Conservation (phyloP, 2,113 vertebrate genomes). For the Nerophis lumbriciformis region DNA sequence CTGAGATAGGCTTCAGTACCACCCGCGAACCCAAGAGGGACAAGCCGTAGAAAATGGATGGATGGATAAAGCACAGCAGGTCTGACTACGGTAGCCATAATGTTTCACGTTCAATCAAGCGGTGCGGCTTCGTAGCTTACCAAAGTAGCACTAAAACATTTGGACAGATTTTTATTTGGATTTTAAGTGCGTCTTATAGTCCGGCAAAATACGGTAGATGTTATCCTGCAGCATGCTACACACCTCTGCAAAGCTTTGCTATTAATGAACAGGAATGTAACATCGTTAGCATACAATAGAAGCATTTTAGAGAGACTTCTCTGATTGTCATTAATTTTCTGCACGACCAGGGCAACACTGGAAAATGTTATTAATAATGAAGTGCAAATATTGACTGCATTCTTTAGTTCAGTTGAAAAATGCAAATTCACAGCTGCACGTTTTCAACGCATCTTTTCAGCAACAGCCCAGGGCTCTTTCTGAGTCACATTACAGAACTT, state of each 20-base stretch:
- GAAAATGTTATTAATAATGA: neutral
- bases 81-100: too few relatives aligned
- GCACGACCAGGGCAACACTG: neutral
- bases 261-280: conserved; percentile 32
- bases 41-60: too few relatives aligned
- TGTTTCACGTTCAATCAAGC: too few relatives aligned
- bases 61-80: too few relatives aligned
- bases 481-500: neutral
- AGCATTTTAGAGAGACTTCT: conserved; percentile 8
- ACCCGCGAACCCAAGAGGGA: too few relatives aligned
- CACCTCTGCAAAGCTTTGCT: conserved; percentile 14
- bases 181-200: too few relatives aligned
- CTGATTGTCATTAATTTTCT: conserved; percentile 1
- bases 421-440: neutral
- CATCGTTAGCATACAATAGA: conserved; percentile 4
- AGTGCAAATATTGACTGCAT: neutral
- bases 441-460: neutral
- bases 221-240: conserved; percentile 19
- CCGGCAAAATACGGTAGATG: too few relatives aligned
- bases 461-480: neutral
- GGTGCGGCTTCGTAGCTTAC: too few relatives aligned
- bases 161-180: too few relatives aligned
- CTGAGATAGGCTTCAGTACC: too few relatives aligned
- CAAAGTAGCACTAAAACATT: too few relatives aligned
- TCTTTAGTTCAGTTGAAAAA: conserved; percentile 1